phyloP scores from a whole-genome alignment of 2,113 vertebrate genomes.

The Malaclemys terrapin region DNA sequence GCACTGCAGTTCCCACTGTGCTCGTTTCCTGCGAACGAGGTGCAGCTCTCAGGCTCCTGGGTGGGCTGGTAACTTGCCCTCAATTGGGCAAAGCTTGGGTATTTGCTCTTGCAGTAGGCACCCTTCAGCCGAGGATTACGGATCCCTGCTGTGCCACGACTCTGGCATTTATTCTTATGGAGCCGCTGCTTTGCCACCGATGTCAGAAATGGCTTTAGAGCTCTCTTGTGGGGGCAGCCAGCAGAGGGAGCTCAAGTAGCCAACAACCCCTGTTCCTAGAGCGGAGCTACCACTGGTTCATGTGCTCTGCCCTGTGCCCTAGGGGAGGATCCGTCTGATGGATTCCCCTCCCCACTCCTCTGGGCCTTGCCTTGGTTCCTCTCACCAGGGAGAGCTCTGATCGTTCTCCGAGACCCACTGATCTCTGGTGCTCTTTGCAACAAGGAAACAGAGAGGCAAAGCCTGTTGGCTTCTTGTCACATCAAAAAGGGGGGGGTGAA shows the following conservation, averaged over 20 bases:
- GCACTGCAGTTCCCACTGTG: background rate
- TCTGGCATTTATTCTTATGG: background rate
- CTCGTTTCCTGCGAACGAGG: background rate
- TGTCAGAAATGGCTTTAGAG: accelerated
- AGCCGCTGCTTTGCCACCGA: background rate
- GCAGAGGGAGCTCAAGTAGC: background rate
- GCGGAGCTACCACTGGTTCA: too few species aligned
- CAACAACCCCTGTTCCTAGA: too few species aligned
- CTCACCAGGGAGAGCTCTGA: background rate
- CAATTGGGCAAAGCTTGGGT: background rate
- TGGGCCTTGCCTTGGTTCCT: background rate
- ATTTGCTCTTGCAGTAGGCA: background rate
- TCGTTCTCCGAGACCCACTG: accelerated
- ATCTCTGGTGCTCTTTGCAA: background rate
- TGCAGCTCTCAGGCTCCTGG: background rate
- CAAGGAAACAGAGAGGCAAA: background rate
- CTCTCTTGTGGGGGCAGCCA: background rate
- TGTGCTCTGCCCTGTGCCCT: background rate
- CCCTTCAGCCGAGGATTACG: background rate
- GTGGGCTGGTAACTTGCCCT: background rate
- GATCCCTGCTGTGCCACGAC: background rate
- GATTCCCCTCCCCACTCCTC: background rate
- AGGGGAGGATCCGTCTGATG: background rate
- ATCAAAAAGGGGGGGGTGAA: background rate
- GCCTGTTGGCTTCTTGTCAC: background rate